Evolutionary conservation across 2,797 vertebrate species (phyloP).

Genomic region (Bothrops alternatus): DNA sequence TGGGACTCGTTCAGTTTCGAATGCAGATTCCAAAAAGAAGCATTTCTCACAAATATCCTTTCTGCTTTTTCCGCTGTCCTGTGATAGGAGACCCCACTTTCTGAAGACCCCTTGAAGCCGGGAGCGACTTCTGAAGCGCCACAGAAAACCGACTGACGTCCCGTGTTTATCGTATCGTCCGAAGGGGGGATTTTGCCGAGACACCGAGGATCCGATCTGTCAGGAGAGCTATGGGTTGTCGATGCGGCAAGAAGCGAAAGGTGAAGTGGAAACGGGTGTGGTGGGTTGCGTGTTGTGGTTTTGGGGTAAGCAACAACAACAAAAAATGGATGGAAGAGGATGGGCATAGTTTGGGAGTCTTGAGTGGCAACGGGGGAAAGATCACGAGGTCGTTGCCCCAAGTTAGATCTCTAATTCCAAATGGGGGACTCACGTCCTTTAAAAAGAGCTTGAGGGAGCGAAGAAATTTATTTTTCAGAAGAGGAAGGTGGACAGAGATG

Average conservation of each 20-base stretch:
- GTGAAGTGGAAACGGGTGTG: not conserved
- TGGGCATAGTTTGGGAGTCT: not conserved
- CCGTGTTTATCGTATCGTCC: not conserved
- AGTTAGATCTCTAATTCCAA: not conserved
- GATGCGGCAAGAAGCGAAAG: conserved; percentile 65
- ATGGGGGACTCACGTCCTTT: not conserved
- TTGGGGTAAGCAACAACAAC: not conserved
- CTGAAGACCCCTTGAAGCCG: not conserved
- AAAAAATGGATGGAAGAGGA: not conserved
- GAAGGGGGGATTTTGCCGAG: not conserved
- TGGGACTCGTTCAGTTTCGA: not conserved
- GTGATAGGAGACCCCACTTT: not conserved
- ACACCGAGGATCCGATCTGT: not conserved
- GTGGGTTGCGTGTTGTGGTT: not conserved
- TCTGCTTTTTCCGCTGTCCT: not conserved
- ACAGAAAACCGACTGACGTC: not conserved
- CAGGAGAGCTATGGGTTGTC: conserved; percentile 53
- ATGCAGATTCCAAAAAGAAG: not conserved
- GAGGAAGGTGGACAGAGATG: not conserved
- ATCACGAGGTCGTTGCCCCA: not conserved
- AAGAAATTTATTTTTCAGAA: not conserved
- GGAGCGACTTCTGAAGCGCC: not conserved
- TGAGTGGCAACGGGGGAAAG: too few species aligned
- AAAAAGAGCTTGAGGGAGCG: not conserved
- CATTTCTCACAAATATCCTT: not conserved